Percentiles rank a stretch among this genome's conserved stretches.
These are phyloP conservation scores for Osmerus eperlanus DNA, from an alignment of 2,113 vertebrate species.

Conservation along the genomic window DNA sequence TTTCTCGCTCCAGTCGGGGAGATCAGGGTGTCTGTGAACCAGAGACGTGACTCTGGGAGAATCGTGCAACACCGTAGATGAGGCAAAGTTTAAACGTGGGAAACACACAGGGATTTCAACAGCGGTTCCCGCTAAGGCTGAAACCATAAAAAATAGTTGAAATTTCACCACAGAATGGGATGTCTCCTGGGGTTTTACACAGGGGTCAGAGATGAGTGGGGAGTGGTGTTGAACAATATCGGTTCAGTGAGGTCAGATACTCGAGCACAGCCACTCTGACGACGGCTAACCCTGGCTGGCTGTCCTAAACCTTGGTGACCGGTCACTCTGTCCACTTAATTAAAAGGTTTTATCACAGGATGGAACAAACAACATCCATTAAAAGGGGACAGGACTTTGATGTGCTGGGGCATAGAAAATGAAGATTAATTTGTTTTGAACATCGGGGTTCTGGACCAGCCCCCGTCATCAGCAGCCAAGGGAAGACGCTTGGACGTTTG, in stretches of 20 bases:
- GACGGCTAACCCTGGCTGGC: constrained; percentile 4
- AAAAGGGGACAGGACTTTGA: constrained; percentile 21
- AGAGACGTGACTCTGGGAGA: constrained; percentile 15
- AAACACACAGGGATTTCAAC: constrained; percentile 48
- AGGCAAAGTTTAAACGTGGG: constrained; percentile 51
- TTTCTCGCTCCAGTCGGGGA: constrained; percentile 14
- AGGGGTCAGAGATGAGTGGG: constrained; percentile 25
- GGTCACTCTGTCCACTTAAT: constrained; percentile 16
- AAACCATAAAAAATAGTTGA: constrained; percentile 42
- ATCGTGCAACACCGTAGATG: constrained; percentile 42
- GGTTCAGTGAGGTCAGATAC: constrained; percentile 34
- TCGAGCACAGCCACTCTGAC: constrained; percentile 9
- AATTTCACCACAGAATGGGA: constrained; percentile 42
- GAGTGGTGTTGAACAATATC: constrained; percentile 7
- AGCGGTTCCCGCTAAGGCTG: constrained; percentile 27
- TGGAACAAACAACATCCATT: constrained; percentile 19
- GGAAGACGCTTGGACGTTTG: constrained; percentile 54
- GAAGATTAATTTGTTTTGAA: constrained; percentile 38
- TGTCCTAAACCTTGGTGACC: constrained; percentile 17
- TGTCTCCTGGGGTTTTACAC: constrained; percentile 7
- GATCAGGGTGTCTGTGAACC: not conserved
- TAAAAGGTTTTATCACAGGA: constrained; percentile 21
- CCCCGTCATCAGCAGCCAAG: constrained; percentile 27
- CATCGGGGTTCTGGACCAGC: constrained; percentile 39
- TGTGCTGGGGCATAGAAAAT: constrained; percentile 17